Conservation (phyloP, 2,113 vertebrate species). For the Pyxicephalus adspersus region DNA sequence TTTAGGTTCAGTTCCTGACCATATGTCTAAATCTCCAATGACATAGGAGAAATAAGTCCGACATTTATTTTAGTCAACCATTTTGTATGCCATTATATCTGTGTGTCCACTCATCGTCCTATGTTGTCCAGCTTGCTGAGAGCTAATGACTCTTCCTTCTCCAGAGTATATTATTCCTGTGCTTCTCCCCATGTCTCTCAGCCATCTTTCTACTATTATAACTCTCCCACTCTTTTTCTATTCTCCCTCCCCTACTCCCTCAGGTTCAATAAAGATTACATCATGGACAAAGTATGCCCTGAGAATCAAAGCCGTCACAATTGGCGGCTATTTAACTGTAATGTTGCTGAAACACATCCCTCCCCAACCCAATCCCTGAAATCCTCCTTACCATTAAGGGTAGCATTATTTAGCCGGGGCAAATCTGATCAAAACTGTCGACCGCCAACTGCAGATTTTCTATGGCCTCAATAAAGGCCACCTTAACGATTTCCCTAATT, state of each 20-base stretch:
- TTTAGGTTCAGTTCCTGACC: too few relatives aligned
- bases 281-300: conserved; percentile 97
- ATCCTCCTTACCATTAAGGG: conserved; percentile 79
- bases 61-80: background rate
- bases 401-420: conserved; percentile 86
- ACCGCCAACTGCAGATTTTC: conserved; percentile 94
- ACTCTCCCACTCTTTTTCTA: conserved; percentile 63
- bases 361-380: conserved; percentile 66
- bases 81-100: conserved; percentile 11
- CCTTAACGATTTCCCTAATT: conserved; percentile 99
- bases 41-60: background rate
- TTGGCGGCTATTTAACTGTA: conserved; percentile 89
- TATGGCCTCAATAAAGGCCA: conserved; percentile 98
- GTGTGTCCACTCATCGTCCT: background rate
- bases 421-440: conserved; percentile 98
- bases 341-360: conserved; percentile 83
- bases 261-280: conserved; percentile 98
- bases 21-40: background rate
- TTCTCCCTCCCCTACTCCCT: conserved; percentile 79
- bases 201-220: conserved; percentile 50
- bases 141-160: background rate
- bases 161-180: conserved; percentile 7
- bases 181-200: conserved; percentile 28
- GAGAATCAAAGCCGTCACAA: conserved; percentile 94
- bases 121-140: background rate